Percentiles rank a stretch among this genome's conserved stretches.
These are phyloP conservation scores for Megaleporinus macrocephalus DNA, from an alignment of 2,113 vertebrate genomes.

Conservation along the genomic window DNA sequence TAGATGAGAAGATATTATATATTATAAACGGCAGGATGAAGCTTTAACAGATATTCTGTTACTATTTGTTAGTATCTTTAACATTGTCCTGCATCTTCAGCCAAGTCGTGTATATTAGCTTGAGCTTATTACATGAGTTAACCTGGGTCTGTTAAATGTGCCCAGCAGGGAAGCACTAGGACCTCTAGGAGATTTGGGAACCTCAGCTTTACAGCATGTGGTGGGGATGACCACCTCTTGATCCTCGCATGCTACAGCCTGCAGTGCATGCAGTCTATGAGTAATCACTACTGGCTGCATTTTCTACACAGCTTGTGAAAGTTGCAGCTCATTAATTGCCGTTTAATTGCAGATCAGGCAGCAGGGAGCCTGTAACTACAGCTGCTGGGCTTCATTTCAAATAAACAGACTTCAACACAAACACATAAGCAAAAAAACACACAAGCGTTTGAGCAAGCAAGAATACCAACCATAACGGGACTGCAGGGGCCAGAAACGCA, in stretches of 20 bases:
- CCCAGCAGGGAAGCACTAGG: neutral
- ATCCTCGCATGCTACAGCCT: conserved; percentile 11
- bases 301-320: conserved; percentile 37
- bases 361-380: conserved; percentile 35
- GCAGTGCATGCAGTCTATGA: neutral
- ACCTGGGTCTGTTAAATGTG: neutral
- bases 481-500: neutral
- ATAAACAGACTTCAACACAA: neutral
- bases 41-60: too few relatives aligned
- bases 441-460: neutral
- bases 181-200: neutral
- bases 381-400: conserved; percentile 37
- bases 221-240: conserved; percentile 11
- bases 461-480: neutral
- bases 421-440: neutral
- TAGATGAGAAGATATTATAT: too few relatives aligned
- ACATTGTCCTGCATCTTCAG: too few relatives aligned
- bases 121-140: neutral
- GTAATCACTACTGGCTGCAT: conserved; percentile 10
- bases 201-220: neutral
- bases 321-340: conserved; percentile 44
- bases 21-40: too few relatives aligned
- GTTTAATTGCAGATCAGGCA: conserved; percentile 44
- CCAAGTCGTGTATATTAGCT: too few relatives aligned
- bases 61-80: too few relatives aligned